These are phyloP conservation scores for Morphnarchus princeps DNA, from an alignment of 2,113 vertebrate genomes.

Conservation along the genomic window DNA sequence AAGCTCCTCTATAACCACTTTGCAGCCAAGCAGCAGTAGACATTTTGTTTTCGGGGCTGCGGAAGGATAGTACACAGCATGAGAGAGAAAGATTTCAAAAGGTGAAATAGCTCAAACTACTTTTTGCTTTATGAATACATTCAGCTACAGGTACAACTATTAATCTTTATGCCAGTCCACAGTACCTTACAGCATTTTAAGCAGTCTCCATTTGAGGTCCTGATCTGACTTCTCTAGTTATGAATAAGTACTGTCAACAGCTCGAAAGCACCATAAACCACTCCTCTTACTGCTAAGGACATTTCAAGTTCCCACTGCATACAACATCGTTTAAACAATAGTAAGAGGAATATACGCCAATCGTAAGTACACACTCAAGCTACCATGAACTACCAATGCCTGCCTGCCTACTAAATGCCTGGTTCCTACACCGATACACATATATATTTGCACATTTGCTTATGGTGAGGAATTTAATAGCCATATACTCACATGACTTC, in stretches of 20 bases:
- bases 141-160: not conserved
- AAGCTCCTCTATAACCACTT: constrained; percentile 28
- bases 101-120: not conserved
- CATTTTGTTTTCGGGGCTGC: constrained; percentile 28
- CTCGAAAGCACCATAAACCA: not conserved
- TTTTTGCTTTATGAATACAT: not conserved
- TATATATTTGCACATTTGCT: not conserved
- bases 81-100: constrained; percentile 26
- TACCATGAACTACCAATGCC: not conserved
- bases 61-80: not conserved
- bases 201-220: not conserved
- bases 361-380: not conserved
- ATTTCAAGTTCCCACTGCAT: not conserved
- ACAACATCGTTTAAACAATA: not conserved
- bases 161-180: not conserved
- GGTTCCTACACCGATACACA: not conserved
- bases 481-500: constrained; percentile 86
- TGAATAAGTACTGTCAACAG: not conserved
- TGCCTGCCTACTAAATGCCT: not conserved
- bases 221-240: not conserved
- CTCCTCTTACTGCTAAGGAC: not conserved
- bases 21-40: not conserved
- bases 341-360: not conserved
- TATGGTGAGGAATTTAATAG: not conserved
- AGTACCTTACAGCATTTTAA: not conserved